These are phyloP conservation scores for Zaprionus inermis DNA, from an alignment of 1,140 invertebrate genomes.

Conservation along the genomic window DNA sequence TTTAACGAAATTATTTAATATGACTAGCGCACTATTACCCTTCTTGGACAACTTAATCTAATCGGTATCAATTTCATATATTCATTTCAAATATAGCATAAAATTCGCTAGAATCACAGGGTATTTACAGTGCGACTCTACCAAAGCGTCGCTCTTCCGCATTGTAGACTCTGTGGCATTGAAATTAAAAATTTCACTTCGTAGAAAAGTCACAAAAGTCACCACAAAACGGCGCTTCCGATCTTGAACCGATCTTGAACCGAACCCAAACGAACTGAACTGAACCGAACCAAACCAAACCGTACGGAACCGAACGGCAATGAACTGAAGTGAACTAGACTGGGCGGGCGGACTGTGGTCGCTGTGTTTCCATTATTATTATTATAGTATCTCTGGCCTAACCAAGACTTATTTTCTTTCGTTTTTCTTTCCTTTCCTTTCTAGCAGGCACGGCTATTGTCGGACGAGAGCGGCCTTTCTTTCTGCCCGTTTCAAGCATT, in stretches of 20 bases:
- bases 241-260: constrained; percentile 25
- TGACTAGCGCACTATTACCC: too few species aligned
- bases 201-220: constrained; percentile 66
- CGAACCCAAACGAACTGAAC: constrained; percentile 10
- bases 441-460: constrained; percentile 1
- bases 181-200: constrained; percentile 70
- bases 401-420: constrained; percentile 29
- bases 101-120: background rate
- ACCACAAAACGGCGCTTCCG: constrained; percentile 45
- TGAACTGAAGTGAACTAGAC: constrained; percentile 23
- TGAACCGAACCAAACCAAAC: constrained; percentile 13
- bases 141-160: constrained; percentile 40
- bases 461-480: constrained; percentile 35
- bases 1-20: too few species aligned
- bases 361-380: constrained; percentile 29
- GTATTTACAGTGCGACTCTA: background rate
- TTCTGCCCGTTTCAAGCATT: constrained; percentile 25
- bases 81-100: background rate
- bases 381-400: background rate
- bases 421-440: constrained; percentile 4
- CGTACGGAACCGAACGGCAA: constrained; percentile 17
- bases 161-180: constrained; percentile 71
- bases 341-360: constrained; percentile 31
- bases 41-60: too few species aligned
- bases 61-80: too few species aligned